A percentile compares a stretch with the other conserved stretches of the same genome.
Evolutionary conservation across 2,797 vertebrate genomes (phyloP).

Genomic region (Trematomus bernacchii): DNA sequence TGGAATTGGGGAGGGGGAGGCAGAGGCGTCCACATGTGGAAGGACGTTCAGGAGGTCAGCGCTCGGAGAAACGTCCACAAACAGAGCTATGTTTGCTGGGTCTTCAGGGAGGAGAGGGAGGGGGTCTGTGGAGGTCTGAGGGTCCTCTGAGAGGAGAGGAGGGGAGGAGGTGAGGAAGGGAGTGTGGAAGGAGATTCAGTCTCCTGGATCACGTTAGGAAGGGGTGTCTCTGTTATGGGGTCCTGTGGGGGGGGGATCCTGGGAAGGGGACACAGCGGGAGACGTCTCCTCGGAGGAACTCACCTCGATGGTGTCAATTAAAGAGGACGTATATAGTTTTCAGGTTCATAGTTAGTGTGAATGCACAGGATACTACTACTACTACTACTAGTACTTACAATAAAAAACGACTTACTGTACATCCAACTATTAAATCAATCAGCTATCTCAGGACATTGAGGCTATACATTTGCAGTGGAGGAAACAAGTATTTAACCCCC

Average conservation of each 20-base stretch:
- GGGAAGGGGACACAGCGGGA: background rate
- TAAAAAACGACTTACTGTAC: no score
- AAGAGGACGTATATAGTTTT: no score
- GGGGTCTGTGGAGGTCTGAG: conserved; percentile 39
- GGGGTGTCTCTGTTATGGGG: background rate
- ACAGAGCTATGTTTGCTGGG: conserved; percentile 32
- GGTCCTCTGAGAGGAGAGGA: background rate
- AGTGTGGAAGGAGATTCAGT: background rate
- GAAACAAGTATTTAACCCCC: no score
- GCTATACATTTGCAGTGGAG: no score
- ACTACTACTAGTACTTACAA: conserved; percentile 23
- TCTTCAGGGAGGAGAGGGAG: conserved; percentile 27
- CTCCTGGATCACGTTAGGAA: conserved; percentile 6
- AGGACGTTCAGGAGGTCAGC: background rate
- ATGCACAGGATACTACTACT: no score
- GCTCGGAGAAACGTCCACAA: conserved; percentile 14
- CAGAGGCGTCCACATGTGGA: conserved; percentile 13
- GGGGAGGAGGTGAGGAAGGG: background rate
- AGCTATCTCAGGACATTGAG: no score
- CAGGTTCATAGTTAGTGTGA: no score
- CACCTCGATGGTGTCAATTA: conserved; percentile 35
- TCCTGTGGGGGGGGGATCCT: conserved; percentile 1
- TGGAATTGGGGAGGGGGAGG: conserved; percentile 23
- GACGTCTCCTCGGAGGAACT: conserved; percentile 60
- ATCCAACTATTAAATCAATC: no score